phyloP scores from a whole-genome alignment of 1,140 invertebrate genomes.

The Chionoecetes opilio region DNA sequence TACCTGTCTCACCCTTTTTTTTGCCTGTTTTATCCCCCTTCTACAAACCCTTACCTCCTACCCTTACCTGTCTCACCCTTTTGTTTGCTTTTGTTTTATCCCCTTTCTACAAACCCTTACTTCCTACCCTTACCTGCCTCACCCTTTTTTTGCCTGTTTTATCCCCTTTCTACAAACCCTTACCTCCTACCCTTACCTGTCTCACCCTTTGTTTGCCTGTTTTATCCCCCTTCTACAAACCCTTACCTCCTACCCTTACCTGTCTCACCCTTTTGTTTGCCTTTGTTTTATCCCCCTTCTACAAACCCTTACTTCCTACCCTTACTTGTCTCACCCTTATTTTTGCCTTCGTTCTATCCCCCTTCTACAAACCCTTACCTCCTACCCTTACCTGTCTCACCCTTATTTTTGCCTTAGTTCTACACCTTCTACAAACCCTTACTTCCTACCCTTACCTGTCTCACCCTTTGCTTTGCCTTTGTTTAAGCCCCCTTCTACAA shows the following conservation, averaged over 20 bases:
- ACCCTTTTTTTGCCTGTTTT: background rate
- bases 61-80: background rate
- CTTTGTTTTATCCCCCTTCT: background rate
- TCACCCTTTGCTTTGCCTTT: background rate
- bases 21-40: background rate
- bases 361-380: background rate
- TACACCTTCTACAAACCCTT: no score
- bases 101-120: background rate
- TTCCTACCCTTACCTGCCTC: background rate
- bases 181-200: background rate
- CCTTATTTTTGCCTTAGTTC: background rate
- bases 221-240: background rate
- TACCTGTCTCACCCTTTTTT: background rate
- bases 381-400: no score
- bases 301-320: no score
- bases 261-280: background rate
- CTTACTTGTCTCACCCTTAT: background rate
- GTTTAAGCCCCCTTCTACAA: no score
- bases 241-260: background rate
- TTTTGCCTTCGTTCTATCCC: background rate
- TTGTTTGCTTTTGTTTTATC: background rate
- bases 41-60: background rate
- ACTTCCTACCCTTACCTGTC: background rate
- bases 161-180: background rate
- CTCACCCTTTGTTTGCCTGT: background rate